phyloP scores from a whole-genome alignment of 2,888 invertebrate species.

The Chaitophorus viminalis region DNA sequence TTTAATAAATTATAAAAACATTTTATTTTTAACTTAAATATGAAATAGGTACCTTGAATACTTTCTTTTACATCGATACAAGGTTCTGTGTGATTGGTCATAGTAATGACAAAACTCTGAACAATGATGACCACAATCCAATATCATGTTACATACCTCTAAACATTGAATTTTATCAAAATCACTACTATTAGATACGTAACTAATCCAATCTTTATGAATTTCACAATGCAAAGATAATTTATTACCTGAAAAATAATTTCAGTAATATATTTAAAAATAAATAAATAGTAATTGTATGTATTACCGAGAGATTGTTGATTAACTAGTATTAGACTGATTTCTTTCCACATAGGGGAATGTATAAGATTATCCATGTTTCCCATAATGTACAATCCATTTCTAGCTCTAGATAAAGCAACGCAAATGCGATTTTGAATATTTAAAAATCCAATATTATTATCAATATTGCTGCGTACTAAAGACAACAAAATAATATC shows the following conservation, averaged over 20 bases:
- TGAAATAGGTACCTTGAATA: conserved; percentile 9
- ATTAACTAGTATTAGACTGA: conserved; percentile 4
- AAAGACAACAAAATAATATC: conserved; percentile 58
- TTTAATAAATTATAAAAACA: neutral
- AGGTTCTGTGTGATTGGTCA: conserved; percentile 67
- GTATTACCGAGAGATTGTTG: conserved; percentile 1
- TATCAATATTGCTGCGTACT: conserved; percentile 50
- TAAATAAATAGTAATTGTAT: neutral
- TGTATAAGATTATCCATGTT: conserved; percentile 55
- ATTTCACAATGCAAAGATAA: conserved; percentile 69
- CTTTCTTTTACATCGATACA: conserved; percentile 17
- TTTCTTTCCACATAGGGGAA: conserved; percentile 41
- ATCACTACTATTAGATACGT: conserved; percentile 65
- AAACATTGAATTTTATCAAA: conserved; percentile 67
- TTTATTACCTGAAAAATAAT: conserved; percentile 60
- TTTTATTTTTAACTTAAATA: neutral
- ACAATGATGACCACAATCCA: conserved; percentile 77
- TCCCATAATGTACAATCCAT: conserved; percentile 60
- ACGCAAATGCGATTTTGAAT: conserved; percentile 59
- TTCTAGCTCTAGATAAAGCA: conserved; percentile 57
- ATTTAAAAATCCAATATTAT: conserved; percentile 58
- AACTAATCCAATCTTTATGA: conserved; percentile 68
- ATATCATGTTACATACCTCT: conserved; percentile 69
- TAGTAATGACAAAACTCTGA: conserved; percentile 72
- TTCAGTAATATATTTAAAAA: neutral